Conservation (phyloP, 2,888 invertebrate species). For the Drosophila paracracens region DNA sequence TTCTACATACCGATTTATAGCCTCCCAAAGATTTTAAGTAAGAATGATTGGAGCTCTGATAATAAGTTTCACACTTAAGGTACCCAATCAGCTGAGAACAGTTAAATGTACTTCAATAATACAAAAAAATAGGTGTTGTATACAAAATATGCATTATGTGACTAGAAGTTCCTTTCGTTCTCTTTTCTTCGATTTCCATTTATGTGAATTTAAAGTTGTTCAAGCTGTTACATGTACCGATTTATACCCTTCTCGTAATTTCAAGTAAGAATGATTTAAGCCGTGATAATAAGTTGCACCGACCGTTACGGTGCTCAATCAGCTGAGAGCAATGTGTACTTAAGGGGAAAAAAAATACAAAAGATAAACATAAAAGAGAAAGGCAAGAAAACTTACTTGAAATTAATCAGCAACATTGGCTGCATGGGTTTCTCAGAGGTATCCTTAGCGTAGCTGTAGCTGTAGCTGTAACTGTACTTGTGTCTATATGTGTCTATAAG, state of each 20-base stretch:
- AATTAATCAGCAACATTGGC: constrained; percentile 71
- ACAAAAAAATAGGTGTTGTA: neutral
- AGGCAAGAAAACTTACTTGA: constrained; percentile 66
- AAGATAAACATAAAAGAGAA: constrained; percentile 24
- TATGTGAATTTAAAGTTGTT: neutral
- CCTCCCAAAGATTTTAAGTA: neutral
- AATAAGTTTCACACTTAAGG: neutral
- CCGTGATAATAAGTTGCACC: constrained; percentile 7
- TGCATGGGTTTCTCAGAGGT: constrained; percentile 57
- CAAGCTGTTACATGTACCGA: neutral
- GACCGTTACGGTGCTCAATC: constrained; percentile 3
- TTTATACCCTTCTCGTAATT: neutral
- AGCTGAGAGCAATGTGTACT: constrained; percentile 4
- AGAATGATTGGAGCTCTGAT: neutral
- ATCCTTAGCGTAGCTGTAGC: constrained; percentile 19
- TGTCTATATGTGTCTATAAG: neutral
- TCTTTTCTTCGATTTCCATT: neutral
- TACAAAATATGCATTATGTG: neutral
- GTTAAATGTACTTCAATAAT: neutral
- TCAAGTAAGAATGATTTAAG: neutral
- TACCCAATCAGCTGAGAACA: neutral
- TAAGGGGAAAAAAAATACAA: constrained; percentile 3
- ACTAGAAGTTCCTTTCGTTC: neutral
- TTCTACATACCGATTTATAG: too few species aligned
- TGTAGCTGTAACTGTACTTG: constrained; percentile 28